phyloP scores from a whole-genome alignment of 2,888 invertebrate genomes.

The Torymus auratus region DNA sequence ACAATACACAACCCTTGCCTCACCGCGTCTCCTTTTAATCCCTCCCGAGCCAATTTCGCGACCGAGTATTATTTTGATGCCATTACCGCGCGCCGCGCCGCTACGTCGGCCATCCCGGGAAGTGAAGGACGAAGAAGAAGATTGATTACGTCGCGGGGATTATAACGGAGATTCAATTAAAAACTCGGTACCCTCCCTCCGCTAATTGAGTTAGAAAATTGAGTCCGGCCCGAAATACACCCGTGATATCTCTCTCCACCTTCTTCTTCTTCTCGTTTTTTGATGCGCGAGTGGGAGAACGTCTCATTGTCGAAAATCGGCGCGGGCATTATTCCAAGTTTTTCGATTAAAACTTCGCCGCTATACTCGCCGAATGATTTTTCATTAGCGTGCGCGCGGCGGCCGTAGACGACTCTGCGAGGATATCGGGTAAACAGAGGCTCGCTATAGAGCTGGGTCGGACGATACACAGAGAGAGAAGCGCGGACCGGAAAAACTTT shows the following conservation, averaged over 20 bases:
- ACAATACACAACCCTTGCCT: neutral
- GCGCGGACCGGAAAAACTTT: constrained; percentile 14
- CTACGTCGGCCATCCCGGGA: too few species aligned
- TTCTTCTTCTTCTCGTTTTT: too few species aligned
- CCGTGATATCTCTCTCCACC: too few species aligned
- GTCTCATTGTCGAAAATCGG: constrained; percentile 33
- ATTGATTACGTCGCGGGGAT: constrained; percentile 55
- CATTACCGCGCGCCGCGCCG: constrained; percentile 28
- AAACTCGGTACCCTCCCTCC: constrained; percentile 29
- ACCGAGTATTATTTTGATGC: constrained; percentile 35
- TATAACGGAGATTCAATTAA: constrained; percentile 61
- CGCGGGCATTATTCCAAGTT: constrained; percentile 46
- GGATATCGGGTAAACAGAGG: constrained; percentile 14
- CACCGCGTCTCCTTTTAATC: neutral
- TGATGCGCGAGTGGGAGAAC: neutral
- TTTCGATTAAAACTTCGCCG: constrained; percentile 53
- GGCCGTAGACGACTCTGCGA: neutral
- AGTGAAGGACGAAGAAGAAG: constrained; percentile 18
- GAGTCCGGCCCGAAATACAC: constrained; percentile 8
- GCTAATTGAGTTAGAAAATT: constrained; percentile 51
- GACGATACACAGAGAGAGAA: neutral
- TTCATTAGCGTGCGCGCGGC: constrained; percentile 34
- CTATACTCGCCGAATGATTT: constrained; percentile 35
- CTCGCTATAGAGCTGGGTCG: too few species aligned
- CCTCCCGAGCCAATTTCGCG: constrained; percentile 17